Evolutionary conservation across 2,888 invertebrate species (phyloP), one percentile per base, ranked within the genome.

Genomic region (Aelia acuminata): DNA sequence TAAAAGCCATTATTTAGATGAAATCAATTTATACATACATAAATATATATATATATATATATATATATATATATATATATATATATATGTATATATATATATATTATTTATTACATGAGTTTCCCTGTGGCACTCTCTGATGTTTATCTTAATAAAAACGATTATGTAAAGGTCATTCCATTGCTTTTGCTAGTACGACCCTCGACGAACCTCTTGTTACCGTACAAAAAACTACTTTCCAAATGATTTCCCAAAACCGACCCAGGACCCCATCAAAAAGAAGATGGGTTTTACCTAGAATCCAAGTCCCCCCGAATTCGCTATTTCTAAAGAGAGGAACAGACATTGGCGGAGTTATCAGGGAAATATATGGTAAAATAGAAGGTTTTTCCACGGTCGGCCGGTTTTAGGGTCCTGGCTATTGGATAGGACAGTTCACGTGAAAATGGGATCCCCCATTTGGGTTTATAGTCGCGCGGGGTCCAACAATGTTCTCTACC

Each of bases 331-430:
- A 35, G 31, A 20, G 22, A 70, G 63, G 31, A 63, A 63, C 26
- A 31, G 31, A 31, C 31, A 35, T 35, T 70, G n/a, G 63, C 5
- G 7, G 63, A 11, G 15, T 70, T 35, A 70, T 70, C 31, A 35
- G 18, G 35, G 20, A 70, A 70, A 70, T 63, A 31, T 3, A 31
- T 31, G 63, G 31, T 63, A 15, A 63, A 63, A 63, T 70, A 70
- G 63, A 70, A 70, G 63, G 35, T 13, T 35, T 31, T 70, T 31
- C 63, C 63, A 70, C 63, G 63, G 63, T 70, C 63, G 63, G 63
- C 18, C 18, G 35, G 31, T 70, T 70, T 63, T 70, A 70, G 63
- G 31, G 13, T 20, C 35, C 20, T 35, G 15, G 63, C 63, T 35
- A 70, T 70, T 70, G 63, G 31, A 70, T 20, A 35, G 63, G 63